A percentile compares a stretch with the other conserved stretches of the same genome.
Conservation (phyloP, 1,140 invertebrate genomes). For the Apis cerana region DNA sequence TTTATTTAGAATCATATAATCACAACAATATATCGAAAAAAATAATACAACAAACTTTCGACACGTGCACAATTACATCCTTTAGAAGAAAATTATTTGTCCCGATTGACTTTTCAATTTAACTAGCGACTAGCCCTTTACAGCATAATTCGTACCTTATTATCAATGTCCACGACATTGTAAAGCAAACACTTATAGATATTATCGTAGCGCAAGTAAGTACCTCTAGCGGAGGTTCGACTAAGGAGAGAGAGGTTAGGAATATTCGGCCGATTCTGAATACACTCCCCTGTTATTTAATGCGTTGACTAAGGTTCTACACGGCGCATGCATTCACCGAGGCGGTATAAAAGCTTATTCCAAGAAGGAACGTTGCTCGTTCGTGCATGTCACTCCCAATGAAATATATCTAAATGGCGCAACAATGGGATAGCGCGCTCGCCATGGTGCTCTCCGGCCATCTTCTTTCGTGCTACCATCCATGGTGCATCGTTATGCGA, state of each 20-base stretch:
- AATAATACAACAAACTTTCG: not conserved
- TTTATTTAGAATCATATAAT: no score
- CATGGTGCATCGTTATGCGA: constrained; percentile 28
- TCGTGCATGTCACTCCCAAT: constrained; percentile 41
- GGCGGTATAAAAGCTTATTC: constrained; percentile 31
- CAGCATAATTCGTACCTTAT: constrained; percentile 16
- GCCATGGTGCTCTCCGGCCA: not conserved
- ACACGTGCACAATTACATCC: not conserved
- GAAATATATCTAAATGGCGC: constrained; percentile 56
- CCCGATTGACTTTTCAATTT: constrained; percentile 1
- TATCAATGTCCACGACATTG: constrained; percentile 18
- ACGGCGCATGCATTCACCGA: constrained; percentile 33
- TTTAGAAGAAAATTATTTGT: not conserved
- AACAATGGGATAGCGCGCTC: constrained; percentile 44
- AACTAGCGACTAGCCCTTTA: not conserved
- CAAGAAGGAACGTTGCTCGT: constrained; percentile 33
- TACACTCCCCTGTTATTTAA: constrained; percentile 46
- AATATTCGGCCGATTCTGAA: constrained; percentile 33
- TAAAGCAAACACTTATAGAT: constrained; percentile 7
- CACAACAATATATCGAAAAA: no score
- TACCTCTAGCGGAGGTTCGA: not conserved
- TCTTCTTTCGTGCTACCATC: constrained; percentile 32
- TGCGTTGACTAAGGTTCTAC: constrained; percentile 39
- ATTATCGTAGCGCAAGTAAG: constrained; percentile 1
- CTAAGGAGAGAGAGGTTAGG: not conserved